phyloP scores from a whole-genome alignment of 30 jellyfish, hydroid and myxozoan genomes.

The Pelagia noctiluca region DNA sequence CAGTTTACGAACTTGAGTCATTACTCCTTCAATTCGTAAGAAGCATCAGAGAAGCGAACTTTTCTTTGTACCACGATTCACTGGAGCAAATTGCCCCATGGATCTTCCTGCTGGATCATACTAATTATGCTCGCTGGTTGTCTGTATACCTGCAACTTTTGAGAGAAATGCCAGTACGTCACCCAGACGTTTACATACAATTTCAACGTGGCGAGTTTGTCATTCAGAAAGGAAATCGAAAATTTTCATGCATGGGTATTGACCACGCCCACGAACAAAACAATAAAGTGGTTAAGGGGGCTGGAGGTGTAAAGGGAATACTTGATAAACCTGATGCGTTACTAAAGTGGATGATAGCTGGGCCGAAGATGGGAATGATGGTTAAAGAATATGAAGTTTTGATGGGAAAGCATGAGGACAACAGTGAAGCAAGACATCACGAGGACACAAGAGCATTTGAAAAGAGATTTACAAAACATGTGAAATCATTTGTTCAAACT shows the following conservation, averaged over 20 bases:
- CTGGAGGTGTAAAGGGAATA: constrained; percentile 27
- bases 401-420: background rate
- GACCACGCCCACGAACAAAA: no score
- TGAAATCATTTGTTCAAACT: background rate
- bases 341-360: no score
- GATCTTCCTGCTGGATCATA: constrained; percentile 38
- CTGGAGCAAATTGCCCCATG: constrained; percentile 11
- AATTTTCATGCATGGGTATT: constrained; percentile 32
- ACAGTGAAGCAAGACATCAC: constrained; percentile 9
- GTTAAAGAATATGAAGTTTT: background rate
- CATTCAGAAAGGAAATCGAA: background rate
- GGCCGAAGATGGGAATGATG: constrained; percentile 13
- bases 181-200: background rate
- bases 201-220: constrained; percentile 20
- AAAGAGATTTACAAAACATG: constrained; percentile 9
- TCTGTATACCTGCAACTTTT: constrained; percentile 25
- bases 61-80: background rate
- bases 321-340: constrained; percentile 10
- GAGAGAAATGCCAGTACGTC: constrained; percentile 1
- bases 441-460: constrained; percentile 22
- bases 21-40: constrained; percentile 14
- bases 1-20: background rate
- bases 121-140: constrained; percentile 38
- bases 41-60: constrained; percentile 24
- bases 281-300: constrained; percentile 30